These are phyloP conservation scores for Delia radicum DNA, from an alignment of 1,140 invertebrate species.

Conservation along the genomic window DNA sequence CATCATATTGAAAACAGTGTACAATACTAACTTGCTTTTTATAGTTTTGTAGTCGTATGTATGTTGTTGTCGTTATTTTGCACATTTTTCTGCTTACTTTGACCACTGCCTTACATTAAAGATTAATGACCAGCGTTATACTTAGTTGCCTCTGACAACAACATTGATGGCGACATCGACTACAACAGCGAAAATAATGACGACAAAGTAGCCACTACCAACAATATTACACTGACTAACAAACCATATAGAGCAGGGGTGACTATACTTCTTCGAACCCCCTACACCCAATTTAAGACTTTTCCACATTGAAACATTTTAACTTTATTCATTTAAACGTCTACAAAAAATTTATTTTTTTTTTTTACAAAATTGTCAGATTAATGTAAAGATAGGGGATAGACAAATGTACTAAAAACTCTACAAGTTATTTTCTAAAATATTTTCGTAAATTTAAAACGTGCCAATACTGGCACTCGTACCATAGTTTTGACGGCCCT, in stretches of 20 bases:
- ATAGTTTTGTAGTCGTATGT: neutral
- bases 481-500: too few relatives aligned
- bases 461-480: too few relatives aligned
- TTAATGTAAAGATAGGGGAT: too few relatives aligned
- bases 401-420: too few relatives aligned
- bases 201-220: neutral
- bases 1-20: too few relatives aligned
- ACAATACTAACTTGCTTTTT: too few relatives aligned
- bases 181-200: neutral
- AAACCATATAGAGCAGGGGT: neutral
- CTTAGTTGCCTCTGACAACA: constrained; percentile 11
- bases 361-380: too few relatives aligned
- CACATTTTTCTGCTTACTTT: neutral
- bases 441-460: too few relatives aligned
- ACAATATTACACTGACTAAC: neutral
- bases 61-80: neutral
- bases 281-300: too few relatives aligned
- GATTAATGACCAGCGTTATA: constrained; percentile 16
- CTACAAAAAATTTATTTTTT: too few relatives aligned
- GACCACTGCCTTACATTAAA: constrained; percentile 22
- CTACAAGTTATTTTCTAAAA: too few relatives aligned
- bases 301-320: too few relatives aligned
- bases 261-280: neutral
- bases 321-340: neutral
- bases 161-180: neutral